phyloP scores from a whole-genome alignment of 2,113 vertebrate genomes.

The Engystomops pustulosus region DNA sequence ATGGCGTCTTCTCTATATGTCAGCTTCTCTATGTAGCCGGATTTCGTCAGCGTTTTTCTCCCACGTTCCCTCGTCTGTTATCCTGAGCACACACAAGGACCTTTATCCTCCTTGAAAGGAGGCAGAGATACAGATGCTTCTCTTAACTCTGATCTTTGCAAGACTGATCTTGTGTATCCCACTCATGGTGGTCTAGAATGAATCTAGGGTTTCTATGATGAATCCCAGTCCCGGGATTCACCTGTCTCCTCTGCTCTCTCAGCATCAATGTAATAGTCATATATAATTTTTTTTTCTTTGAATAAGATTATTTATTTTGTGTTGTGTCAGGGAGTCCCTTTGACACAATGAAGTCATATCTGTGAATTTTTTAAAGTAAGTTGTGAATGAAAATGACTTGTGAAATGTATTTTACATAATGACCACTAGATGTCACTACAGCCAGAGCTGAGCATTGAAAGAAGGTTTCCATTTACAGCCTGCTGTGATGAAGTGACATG shows the following conservation, averaged over 20 bases:
- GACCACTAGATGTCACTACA: not conserved
- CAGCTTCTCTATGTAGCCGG: conserved; percentile 48
- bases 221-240: not conserved
- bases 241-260: not conserved
- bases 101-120: not conserved
- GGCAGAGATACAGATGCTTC: not conserved
- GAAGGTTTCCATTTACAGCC: not conserved
- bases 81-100: not conserved
- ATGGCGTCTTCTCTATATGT: conserved; percentile 12
- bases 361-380: no score
- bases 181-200: not conserved
- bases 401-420: no score
- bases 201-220: not conserved
- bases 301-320: not conserved
- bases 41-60: not conserved
- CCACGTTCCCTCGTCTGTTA: not conserved
- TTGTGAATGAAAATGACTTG: no score
- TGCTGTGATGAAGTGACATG: no score
- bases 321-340: not conserved
- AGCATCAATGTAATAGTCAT: not conserved
- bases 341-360: not conserved
- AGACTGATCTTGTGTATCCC: conserved; percentile 15
- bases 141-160: not conserved
- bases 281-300: not conserved
- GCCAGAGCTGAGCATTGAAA: not conserved